Percentiles rank a stretch among this genome's conserved stretches.
phyloP scores from a whole-genome alignment of 2,888 invertebrate species.

The Pardosa pseudoannulata region DNA sequence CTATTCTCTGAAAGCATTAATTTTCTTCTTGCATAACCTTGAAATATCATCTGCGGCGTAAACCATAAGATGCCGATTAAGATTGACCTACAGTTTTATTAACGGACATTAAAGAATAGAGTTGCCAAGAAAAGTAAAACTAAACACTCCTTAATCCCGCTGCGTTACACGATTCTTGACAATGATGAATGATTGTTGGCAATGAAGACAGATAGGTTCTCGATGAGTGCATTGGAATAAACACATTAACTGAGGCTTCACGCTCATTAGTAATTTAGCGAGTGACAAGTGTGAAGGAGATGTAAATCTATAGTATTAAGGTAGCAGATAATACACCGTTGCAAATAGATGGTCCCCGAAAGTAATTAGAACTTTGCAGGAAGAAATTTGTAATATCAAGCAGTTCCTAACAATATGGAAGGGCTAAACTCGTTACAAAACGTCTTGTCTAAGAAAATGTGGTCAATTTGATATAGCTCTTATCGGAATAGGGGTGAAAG shows the following conservation, averaged over 20 bases:
- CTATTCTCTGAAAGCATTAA: too few relatives aligned
- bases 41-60: too few relatives aligned
- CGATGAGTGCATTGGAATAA: conserved; percentile 4
- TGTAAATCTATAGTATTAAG: neutral
- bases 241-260: conserved; percentile 7
- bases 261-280: conserved; percentile 10
- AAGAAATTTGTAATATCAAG: too few relatives aligned
- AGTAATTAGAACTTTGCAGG: too few relatives aligned
- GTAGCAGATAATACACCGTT: neutral
- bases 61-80: neutral
- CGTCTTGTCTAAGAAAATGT: too few relatives aligned
- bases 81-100: neutral
- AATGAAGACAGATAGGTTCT: conserved; percentile 15
- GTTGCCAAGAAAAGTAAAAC: neutral
- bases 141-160: neutral
- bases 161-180: neutral
- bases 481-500: too few relatives aligned
- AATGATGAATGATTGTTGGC: neutral
- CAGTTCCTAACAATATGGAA: too few relatives aligned
- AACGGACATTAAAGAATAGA: neutral
- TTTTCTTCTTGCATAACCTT: too few relatives aligned
- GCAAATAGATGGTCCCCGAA: too few relatives aligned
- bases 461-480: too few relatives aligned
- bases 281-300: neutral
- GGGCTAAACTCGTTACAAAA: too few relatives aligned